These are phyloP conservation scores for Bradypodion ventrale DNA, from an alignment of 2,797 vertebrate species.

Conservation along the genomic window DNA sequence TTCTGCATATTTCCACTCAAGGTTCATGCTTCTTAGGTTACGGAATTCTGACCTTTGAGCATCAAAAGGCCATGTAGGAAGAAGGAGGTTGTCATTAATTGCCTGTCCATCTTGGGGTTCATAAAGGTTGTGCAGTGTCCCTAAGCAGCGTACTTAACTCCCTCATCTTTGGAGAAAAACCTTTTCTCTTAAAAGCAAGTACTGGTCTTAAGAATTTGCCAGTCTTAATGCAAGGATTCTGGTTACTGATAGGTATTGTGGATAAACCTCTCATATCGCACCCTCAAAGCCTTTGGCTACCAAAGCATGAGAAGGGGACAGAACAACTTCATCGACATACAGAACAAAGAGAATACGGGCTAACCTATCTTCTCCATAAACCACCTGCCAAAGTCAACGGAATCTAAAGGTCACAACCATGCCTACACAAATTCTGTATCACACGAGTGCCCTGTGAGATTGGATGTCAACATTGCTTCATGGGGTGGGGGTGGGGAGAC, in stretches of 20 bases:
- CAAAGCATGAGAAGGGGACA: not conserved
- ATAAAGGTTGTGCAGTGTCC: not conserved
- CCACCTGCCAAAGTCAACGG: not conserved
- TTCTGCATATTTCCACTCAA: no score
- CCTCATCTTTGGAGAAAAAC: not conserved
- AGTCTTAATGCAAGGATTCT: rapidly evolving
- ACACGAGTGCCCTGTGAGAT: not conserved
- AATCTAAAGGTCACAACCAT: conserved; percentile 17
- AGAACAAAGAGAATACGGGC: rapidly evolving
- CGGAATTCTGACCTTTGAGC: not conserved
- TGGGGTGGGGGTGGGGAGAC: not conserved
- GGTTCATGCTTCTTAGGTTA: no score
- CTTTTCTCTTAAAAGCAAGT: not conserved
- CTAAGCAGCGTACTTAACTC: not conserved
- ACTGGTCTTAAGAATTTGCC: rapidly evolving
- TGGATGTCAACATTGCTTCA: not conserved
- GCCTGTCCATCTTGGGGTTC: not conserved
- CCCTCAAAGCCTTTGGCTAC: no score
- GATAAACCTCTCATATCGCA: rapidly evolving
- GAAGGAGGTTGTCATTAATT: not conserved
- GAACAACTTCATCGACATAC: rapidly evolving
- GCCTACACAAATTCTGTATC: not conserved
- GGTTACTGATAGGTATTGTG: not conserved
- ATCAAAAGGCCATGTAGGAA: not conserved
- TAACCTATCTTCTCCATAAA: not conserved